A percentile compares a stretch with the other conserved stretches of the same genome.
phyloP scores from a whole-genome alignment of 2,888 invertebrate species.

The Ophioninae sp. region DNA sequence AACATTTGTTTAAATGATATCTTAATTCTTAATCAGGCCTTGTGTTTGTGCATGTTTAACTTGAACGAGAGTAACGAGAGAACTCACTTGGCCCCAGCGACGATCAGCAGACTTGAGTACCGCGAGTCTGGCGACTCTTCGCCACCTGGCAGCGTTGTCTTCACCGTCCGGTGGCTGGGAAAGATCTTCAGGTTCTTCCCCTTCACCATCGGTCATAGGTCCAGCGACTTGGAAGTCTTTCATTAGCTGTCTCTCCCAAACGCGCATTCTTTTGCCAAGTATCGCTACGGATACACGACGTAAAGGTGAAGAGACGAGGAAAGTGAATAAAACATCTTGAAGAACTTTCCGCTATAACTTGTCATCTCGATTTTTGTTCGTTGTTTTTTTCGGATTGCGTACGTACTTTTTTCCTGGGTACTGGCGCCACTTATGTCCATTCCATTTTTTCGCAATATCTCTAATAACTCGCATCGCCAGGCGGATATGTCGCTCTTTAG shows the following conservation, averaged over 20 bases:
- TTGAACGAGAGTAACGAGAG: too few relatives aligned
- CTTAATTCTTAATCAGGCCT: too few relatives aligned
- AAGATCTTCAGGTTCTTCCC: conserved; percentile 77
- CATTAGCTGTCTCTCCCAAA: conserved; percentile 94
- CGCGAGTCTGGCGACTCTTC: conserved; percentile 89
- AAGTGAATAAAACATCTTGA: background rate
- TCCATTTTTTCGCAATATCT: conserved; percentile 93
- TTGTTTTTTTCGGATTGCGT: background rate
- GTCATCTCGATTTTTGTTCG: too few relatives aligned
- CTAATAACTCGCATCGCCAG: conserved; percentile 94
- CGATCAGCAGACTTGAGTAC: conserved; percentile 86
- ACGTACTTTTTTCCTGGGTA: conserved; percentile 88
- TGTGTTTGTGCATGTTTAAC: too few relatives aligned
- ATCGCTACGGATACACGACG: conserved; percentile 82
- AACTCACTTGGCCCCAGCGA: conserved; percentile 88
- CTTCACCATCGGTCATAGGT: conserved; percentile 82
- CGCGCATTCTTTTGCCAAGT: conserved; percentile 89
- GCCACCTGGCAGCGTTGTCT: conserved; percentile 81
- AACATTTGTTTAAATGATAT: too few relatives aligned
- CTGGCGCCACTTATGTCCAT: conserved; percentile 90
- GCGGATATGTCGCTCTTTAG: conserved; percentile 96
- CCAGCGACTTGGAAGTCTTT: conserved; percentile 92
- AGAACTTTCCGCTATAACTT: background rate
- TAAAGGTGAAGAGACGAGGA: background rate
- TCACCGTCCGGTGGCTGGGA: conserved; percentile 74